Conservation (phyloP, 2,888 invertebrate species). For the Entomobrya proxima region DNA sequence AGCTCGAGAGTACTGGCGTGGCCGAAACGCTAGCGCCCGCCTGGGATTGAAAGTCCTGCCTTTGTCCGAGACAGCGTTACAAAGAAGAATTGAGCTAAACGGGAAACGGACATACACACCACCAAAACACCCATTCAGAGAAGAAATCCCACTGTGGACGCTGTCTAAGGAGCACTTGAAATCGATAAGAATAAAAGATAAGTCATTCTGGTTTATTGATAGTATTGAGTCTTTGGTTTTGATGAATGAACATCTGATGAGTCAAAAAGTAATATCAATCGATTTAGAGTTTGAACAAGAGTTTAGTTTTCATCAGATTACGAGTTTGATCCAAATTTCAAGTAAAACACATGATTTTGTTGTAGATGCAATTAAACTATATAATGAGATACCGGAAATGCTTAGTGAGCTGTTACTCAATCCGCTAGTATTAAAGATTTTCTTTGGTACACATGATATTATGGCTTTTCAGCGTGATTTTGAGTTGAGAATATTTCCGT, state of each 20-base stretch:
- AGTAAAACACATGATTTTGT: background rate
- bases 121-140: background rate
- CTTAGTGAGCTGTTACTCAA: background rate
- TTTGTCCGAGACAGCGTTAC: background rate
- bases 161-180: background rate
- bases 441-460: background rate
- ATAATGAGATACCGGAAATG: background rate
- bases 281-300: background rate
- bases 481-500: background rate
- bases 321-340: background rate
- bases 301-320: background rate
- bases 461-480: background rate
- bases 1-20: slow-evolving; percentile 2
- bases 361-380: background rate
- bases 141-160: background rate
- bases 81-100: background rate
- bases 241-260: background rate
- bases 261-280: background rate
- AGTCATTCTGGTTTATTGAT: background rate
- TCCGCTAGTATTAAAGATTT: background rate
- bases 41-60: background rate
- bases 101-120: background rate
- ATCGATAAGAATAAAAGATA: background rate
- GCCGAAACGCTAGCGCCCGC: background rate
- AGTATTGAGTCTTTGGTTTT: background rate